Conservation (phyloP, 2,113 vertebrate species). For the Crocuta crocuta region DNA sequence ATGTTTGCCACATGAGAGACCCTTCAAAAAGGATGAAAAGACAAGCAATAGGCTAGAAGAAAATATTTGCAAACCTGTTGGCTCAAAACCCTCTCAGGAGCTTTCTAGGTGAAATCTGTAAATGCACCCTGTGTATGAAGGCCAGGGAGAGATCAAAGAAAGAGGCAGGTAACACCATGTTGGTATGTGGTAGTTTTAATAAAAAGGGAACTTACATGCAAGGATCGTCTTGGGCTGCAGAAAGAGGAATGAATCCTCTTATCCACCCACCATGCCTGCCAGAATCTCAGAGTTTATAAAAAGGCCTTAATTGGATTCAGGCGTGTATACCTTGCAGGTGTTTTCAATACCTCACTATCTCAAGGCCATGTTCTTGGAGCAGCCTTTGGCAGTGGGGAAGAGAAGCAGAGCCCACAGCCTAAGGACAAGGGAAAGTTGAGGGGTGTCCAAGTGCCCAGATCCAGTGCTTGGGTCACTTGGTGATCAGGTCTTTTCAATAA, state of each 20-base stretch:
- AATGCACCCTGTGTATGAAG: not conserved
- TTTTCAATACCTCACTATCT: fast-evolving
- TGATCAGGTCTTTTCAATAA: not conserved
- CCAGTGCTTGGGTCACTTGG: not conserved
- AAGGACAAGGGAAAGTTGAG: not conserved
- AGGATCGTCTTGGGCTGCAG: not conserved
- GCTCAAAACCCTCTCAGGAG: not conserved
- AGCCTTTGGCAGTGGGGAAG: not conserved
- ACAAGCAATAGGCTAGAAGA: not conserved
- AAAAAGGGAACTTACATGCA: not conserved
- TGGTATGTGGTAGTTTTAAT: not conserved
- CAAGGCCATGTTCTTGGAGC: not conserved
- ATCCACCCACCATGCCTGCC: too few relatives aligned
- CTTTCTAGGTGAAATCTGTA: not conserved
- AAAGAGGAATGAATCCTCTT: not conserved
- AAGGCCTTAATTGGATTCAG: too few relatives aligned
- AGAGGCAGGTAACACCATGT: not conserved
- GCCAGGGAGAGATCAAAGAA: not conserved
- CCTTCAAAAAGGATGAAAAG: not conserved
- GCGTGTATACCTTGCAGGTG: too few relatives aligned
- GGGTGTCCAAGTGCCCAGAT: not conserved
- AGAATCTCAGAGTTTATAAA: not conserved
- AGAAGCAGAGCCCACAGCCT: not conserved
- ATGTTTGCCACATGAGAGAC: not conserved
- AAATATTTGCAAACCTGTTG: not conserved